phyloP scores from a whole-genome alignment of 1,140 invertebrate species.

The Drosophila orosa region DNA sequence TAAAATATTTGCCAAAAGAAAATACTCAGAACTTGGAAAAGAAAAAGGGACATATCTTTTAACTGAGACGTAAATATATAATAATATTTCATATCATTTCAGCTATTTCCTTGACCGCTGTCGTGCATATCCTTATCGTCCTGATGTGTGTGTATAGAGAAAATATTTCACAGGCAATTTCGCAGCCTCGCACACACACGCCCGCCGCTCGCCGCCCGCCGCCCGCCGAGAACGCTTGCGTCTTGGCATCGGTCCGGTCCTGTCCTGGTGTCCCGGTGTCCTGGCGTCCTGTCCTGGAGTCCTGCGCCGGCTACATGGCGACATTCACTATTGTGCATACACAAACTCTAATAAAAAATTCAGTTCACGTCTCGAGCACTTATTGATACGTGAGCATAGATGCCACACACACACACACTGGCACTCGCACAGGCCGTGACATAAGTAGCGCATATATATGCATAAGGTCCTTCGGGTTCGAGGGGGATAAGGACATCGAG shows the following conservation, averaged over 20 bases:
- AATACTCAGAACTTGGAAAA: too few species aligned
- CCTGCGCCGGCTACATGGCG: background rate
- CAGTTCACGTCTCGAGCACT: constrained; percentile 79
- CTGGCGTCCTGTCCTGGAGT: background rate
- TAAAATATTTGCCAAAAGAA: too few species aligned
- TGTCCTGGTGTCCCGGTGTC: constrained; percentile 18
- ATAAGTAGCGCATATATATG: constrained; percentile 77
- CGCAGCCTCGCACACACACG: constrained; percentile 59
- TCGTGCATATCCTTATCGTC: constrained; percentile 11
- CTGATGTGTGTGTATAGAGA: constrained; percentile 34
- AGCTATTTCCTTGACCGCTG: constrained; percentile 4
- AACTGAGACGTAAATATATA: background rate
- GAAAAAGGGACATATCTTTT: background rate
- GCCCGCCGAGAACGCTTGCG: constrained; percentile 34
- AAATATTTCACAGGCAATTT: constrained; percentile 80
- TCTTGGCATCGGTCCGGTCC: constrained; percentile 34
- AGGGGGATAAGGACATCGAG: background rate
- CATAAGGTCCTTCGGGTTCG: constrained; percentile 44
- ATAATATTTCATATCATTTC: background rate
- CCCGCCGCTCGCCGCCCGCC: too few species aligned
- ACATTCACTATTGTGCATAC: constrained; percentile 73
- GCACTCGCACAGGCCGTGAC: constrained; percentile 23
- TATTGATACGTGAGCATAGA: constrained; percentile 81
- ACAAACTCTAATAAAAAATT: constrained; percentile 73
- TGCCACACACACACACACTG: constrained; percentile 50